phyloP scores from a whole-genome alignment of 2,113 vertebrate species.

The Rhinichthys klamathensis region DNA sequence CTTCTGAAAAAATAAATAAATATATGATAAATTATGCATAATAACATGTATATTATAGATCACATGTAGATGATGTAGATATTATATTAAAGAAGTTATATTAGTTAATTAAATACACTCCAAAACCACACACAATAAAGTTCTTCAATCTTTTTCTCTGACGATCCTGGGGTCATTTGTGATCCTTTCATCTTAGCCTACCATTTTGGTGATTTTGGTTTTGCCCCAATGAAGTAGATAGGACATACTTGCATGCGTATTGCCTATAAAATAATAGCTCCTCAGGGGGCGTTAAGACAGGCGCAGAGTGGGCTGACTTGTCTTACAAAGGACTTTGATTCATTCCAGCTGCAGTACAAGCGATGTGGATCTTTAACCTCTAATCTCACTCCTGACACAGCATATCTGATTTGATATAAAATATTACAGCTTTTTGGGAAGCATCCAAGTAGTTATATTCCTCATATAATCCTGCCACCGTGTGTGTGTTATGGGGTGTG shows the following conservation, averaged over 20 bases:
- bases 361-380: background rate
- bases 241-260: background rate
- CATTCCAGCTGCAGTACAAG: background rate
- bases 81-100: too few relatives aligned
- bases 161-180: background rate
- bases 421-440: background rate
- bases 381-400: background rate
- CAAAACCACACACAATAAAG: too few relatives aligned
- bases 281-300: background rate
- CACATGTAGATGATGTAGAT: too few relatives aligned
- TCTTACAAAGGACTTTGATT: background rate
- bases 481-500: background rate
- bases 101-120: too few relatives aligned
- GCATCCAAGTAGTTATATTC: background rate
- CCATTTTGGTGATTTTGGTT: background rate
- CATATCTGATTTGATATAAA: background rate
- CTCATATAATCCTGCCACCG: background rate
- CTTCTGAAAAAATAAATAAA: too few relatives aligned
- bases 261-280: background rate
- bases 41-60: too few relatives aligned
- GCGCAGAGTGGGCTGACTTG: background rate
- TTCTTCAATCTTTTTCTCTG: too few relatives aligned
- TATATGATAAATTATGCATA: too few relatives aligned
- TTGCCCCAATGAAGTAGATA: background rate
- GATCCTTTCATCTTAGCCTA: background rate